phyloP scores from a whole-genome alignment of 2,888 invertebrate species.

The Drosophila silvestris region DNA sequence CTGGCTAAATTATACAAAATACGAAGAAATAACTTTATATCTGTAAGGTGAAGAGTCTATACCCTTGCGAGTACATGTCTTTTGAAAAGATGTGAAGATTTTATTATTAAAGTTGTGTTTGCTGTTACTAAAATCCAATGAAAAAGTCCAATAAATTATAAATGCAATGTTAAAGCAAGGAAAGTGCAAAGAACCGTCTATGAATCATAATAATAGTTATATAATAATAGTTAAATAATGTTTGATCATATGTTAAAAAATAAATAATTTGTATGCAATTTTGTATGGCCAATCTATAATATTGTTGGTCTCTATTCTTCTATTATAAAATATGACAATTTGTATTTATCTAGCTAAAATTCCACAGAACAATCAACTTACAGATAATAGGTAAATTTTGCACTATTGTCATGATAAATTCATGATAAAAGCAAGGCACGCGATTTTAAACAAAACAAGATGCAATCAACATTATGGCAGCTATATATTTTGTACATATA shows the following conservation, averaged over 20 bases:
- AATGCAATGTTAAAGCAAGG: background rate
- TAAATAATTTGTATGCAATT: background rate
- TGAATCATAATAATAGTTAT: background rate
- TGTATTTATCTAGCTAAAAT: background rate
- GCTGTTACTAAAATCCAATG: background rate
- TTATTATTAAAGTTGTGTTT: background rate
- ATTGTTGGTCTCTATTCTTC: background rate
- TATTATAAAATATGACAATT: background rate
- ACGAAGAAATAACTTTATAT: slow-evolving; percentile 26
- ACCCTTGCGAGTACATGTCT: slow-evolving; percentile 16
- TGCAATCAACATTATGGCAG: background rate
- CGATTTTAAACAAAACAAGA: background rate
- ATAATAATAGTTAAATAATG: too few relatives aligned
- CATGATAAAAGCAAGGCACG: background rate
- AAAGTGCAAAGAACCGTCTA: background rate
- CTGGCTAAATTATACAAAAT: slow-evolving; percentile 72
- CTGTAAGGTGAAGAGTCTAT: background rate
- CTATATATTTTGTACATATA: background rate
- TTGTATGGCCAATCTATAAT: background rate
- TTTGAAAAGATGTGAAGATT: background rate
- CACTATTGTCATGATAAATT: background rate
- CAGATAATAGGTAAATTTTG: background rate
- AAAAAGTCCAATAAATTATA: background rate
- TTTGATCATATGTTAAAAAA: too few relatives aligned
- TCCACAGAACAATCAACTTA: background rate